Base-by-base conservation (phyloP, 1,140 invertebrate genomes). In the Rhagoletis zephyria region DNA sequence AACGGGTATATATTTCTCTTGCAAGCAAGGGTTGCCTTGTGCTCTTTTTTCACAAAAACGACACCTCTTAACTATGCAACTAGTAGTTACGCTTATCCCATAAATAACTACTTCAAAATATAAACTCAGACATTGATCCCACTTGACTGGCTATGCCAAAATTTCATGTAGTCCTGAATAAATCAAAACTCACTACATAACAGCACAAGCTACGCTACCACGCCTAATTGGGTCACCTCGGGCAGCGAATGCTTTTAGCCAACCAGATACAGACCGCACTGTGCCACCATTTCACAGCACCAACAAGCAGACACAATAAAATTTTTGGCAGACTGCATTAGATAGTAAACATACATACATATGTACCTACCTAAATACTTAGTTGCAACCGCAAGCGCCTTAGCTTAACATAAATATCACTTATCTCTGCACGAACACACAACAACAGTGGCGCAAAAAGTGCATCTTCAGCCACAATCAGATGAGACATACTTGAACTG, bases 401-500 rank as follows among this genome's bases (percentile, higher is more conserved):
- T 74, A 42, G 42, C 48, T 81, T 81, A 59, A 30, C 42, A 81
- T 81, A 56, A 81, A 81, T 40, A 74, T 42, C 45, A 16, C 56
- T 81, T 59, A 81, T 81, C 74, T 81, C 16, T 9, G 2, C 16
- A 19, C 6, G 7, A 14, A 10, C 4, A 48, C 42, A 74, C 67
- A 56, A 16, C 5, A n/a, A 19, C 74, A 19, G 2, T 12, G 40
- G 14, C 14, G 12, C 64, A 48, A 10, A 51, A 81, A 81, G n/a
- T 81, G 48, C 74, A 81, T 81, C 74, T 81, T 30, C 74, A 81
- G 5, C 70, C 70, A 77, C 70, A 77, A 77, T 51, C 45, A 14
- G 14, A 77, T 77, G 70, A 77, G 70, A n/a, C 45, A 77, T 30
- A 77, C 70, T 51, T 51, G 45, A 77, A 10, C 48, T 30, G 48